phyloP scores from a whole-genome alignment of 1,140 invertebrate species.

The Asbolus verrucosus region DNA sequence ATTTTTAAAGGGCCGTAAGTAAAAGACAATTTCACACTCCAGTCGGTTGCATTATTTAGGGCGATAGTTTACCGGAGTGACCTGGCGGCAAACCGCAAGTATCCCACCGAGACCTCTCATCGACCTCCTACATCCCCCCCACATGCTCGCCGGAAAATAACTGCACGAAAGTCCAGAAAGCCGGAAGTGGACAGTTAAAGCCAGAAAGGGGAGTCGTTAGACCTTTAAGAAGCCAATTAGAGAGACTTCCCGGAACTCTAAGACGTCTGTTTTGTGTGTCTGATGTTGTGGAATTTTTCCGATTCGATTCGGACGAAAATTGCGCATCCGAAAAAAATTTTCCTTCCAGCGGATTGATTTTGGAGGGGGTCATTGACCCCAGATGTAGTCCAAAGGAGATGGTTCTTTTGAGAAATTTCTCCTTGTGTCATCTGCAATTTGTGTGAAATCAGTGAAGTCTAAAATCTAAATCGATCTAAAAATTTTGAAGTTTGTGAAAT shows the following conservation, averaged over 20 bases:
- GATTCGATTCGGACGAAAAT: constrained; percentile 4
- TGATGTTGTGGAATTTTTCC: constrained; percentile 6
- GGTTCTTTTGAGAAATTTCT: no score
- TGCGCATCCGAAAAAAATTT: not conserved
- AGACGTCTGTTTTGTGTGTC: constrained; percentile 5
- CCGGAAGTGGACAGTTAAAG: constrained; percentile 35
- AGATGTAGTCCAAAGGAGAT: no score
- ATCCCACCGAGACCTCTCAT: constrained; percentile 27
- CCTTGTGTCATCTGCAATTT: no score
- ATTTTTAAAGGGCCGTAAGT: no score
- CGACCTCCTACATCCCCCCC: not conserved
- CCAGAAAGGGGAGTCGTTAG: constrained; percentile 27
- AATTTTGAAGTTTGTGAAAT: no score
- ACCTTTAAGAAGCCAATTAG: constrained; percentile 33
- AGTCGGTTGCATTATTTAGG: constrained; percentile 14
- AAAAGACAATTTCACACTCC: no score
- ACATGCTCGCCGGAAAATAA: constrained; percentile 21
- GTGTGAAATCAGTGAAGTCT: no score
- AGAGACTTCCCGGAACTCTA: not conserved
- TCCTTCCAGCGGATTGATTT: no score
- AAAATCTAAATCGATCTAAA: no score
- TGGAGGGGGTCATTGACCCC: no score
- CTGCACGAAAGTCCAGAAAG: not conserved
- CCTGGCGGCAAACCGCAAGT: constrained; percentile 24
- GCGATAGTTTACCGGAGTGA: not conserved